These are phyloP conservation scores for Gonatopus flavifemur DNA, from an alignment of 1,140 invertebrate genomes.

Conservation along the genomic window DNA sequence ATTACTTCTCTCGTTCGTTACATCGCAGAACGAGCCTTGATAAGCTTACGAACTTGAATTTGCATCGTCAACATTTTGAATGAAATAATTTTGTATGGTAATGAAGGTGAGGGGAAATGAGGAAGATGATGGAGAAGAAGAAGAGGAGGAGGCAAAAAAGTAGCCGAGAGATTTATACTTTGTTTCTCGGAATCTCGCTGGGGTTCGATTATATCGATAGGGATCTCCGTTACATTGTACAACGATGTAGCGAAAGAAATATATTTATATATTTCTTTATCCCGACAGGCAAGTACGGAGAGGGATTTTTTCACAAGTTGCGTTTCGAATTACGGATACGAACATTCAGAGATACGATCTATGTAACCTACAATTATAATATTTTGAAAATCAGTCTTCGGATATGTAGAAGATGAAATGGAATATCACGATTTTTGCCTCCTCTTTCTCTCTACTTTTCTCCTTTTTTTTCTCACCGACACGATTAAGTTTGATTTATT, in stretches of 20 bases:
- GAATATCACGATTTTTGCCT: no score
- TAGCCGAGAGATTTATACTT: no score
- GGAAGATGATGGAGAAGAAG: neutral
- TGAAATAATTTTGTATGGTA: no score
- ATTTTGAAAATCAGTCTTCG: no score
- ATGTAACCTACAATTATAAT: no score
- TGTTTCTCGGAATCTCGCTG: neutral
- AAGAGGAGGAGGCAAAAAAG: slow-evolving; percentile 1
- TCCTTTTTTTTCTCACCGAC: no score
- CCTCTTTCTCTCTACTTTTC: no score
- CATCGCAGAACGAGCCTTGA: slow-evolving; percentile 4
- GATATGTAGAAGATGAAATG: no score
- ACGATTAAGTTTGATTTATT: slow-evolving; percentile 51
- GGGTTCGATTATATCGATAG: slow-evolving; percentile 3
- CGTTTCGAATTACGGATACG: slow-evolving; percentile 28
- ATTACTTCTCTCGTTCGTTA: slow-evolving; percentile 4
- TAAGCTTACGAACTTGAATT: slow-evolving; percentile 4
- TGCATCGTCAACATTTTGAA: neutral
- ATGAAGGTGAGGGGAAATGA: slow-evolving; percentile 12
- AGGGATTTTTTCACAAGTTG: slow-evolving; percentile 24
- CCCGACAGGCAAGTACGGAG: slow-evolving; percentile 19
- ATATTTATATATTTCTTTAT: slow-evolving; percentile 32
- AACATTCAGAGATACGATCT: no score
- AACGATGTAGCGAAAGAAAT: slow-evolving; percentile 14
- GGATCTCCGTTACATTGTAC: slow-evolving; percentile 5